A percentile compares a stretch with the other conserved stretches of the same genome.
Evolutionary conservation across 2,888 invertebrate species (phyloP).

Genomic region (Sphaerophoria rueppellii): DNA sequence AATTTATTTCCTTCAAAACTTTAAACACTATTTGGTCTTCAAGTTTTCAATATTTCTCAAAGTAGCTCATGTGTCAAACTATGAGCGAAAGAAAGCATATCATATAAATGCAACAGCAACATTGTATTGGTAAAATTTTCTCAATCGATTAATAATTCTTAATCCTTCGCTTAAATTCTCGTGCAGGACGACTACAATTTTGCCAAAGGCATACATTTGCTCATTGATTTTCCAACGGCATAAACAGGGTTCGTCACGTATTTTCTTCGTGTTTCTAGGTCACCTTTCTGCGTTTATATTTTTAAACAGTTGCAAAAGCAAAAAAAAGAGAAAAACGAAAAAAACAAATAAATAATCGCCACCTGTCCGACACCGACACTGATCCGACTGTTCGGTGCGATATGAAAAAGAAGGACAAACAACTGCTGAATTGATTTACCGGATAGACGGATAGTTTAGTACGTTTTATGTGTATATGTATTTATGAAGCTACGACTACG

Average conservation of each 20-base stretch:
- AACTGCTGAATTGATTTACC: slow-evolving; percentile 34
- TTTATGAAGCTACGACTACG: not conserved
- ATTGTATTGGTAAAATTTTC: not conserved
- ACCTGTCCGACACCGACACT: slow-evolving; percentile 44
- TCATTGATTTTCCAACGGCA: slow-evolving; percentile 22
- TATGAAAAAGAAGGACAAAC: slow-evolving; percentile 16
- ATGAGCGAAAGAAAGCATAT: slow-evolving; percentile 11
- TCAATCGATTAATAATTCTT: not conserved
- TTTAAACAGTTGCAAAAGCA: not conserved
- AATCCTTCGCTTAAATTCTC: slow-evolving; percentile 11
- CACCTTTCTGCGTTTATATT: slow-evolving; percentile 58
- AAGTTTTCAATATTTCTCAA: too few relatives aligned
- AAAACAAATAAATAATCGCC: slow-evolving; percentile 24
- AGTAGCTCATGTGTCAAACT: too few relatives aligned
- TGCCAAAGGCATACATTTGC: too few relatives aligned
- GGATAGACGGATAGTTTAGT: slow-evolving; percentile 26
- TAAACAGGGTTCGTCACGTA: slow-evolving; percentile 17
- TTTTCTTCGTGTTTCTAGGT: slow-evolving; percentile 56
- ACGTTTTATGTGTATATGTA: too few relatives aligned
- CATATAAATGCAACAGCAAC: not conserved
- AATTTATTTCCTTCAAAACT: too few relatives aligned
- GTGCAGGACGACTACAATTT: not conserved
- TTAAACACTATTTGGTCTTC: too few relatives aligned
- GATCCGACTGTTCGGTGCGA: slow-evolving; percentile 18
- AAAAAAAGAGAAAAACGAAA: not conserved